Conservation (phyloP, 64 coral and sea anemone genomes). For the Anthopleura sola region DNA sequence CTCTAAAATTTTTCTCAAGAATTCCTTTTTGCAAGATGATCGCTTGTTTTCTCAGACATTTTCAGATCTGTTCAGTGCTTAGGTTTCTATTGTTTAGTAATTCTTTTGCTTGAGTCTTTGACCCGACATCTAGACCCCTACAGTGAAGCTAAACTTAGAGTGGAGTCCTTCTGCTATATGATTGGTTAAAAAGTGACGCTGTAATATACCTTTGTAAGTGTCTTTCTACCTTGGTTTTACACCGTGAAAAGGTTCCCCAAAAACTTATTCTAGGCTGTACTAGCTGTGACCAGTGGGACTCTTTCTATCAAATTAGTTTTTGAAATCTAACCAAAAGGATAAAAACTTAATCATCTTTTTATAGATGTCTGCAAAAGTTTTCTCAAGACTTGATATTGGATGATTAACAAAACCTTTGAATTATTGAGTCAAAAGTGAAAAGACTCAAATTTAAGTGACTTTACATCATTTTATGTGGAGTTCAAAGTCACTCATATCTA, state of each 20-base stretch:
- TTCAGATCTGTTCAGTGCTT: neutral
- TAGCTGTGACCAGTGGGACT: too few relatives aligned
- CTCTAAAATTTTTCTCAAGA: neutral
- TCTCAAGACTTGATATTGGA: neutral
- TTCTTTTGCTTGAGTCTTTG: slow-evolving; percentile 14
- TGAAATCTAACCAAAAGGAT: too few relatives aligned
- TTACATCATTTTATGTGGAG: too few relatives aligned
- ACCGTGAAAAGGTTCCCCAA: neutral
- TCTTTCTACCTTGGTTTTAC: neutral
- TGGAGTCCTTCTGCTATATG: neutral
- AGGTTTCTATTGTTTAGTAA: slow-evolving; percentile 23
- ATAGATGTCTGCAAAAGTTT: neutral
- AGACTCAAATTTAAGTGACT: too few relatives aligned
- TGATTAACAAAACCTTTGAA: too few relatives aligned
- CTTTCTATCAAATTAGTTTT: too few relatives aligned
- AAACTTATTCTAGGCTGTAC: neutral
- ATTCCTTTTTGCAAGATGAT: neutral
- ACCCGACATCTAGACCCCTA: slow-evolving; percentile 12
- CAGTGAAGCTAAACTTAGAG: neutral
- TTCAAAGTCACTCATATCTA: too few relatives aligned
- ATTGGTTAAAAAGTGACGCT: neutral
- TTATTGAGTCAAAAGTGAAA: too few relatives aligned
- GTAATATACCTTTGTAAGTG: neutral
- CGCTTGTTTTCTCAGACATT: slow-evolving; percentile 15
- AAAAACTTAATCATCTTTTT: neutral